These are phyloP conservation scores for Tetragnatha montana DNA, from an alignment of 2,888 invertebrate genomes.

Conservation along the genomic window DNA sequence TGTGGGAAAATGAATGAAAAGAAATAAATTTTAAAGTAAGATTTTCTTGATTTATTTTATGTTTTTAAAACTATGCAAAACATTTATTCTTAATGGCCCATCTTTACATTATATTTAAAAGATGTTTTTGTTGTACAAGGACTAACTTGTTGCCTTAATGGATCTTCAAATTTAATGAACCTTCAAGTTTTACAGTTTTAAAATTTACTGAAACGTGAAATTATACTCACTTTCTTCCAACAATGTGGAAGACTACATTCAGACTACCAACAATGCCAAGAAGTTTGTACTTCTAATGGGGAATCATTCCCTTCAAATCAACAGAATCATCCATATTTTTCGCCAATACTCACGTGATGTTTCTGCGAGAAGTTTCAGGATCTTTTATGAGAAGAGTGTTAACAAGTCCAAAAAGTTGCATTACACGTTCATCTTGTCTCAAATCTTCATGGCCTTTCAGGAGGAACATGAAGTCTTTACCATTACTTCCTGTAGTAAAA, in stretches of 20 bases:
- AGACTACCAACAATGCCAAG: not conserved
- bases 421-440: conserved; percentile 98
- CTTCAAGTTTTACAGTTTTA: no score
- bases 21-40: no score
- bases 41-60: no score
- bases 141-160: no score
- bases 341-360: conserved; percentile 80
- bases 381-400: conserved; percentile 96
- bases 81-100: no score
- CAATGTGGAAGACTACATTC: not conserved
- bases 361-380: conserved; percentile 94
- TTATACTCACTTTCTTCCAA: no score
- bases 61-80: no score
- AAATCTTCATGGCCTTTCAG: conserved; percentile 99
- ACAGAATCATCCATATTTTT: not conserved
- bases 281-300: not conserved
- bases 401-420: conserved; percentile 97
- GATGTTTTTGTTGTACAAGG: no score
- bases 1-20: no score
- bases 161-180: no score
- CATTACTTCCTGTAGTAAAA: conserved; percentile 87
- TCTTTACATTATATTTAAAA: no score
- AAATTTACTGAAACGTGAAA: no score
- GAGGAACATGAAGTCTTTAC: conserved; percentile 98
- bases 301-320: not conserved